Evolutionary conservation across 2,113 vertebrate genomes (phyloP).

Genomic region (Garra rufa): DNA sequence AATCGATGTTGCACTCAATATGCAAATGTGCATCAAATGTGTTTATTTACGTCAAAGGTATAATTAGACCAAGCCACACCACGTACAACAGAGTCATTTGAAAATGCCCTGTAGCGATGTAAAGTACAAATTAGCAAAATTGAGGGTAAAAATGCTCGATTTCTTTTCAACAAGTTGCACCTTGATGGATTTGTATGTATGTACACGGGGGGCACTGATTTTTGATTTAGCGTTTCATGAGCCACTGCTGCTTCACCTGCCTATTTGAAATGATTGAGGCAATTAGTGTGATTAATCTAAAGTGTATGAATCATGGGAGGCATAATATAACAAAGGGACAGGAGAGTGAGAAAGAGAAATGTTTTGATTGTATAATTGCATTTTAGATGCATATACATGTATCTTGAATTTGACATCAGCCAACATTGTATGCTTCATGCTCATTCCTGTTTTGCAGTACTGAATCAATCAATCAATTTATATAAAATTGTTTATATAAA

Average conservation of each 20-base stretch:
- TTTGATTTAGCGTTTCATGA: not conserved
- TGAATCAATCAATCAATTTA: not conserved
- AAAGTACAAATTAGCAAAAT: not conserved
- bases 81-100: not conserved
- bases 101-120: not conserved
- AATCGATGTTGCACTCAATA: not conserved
- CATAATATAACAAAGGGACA: not conserved
- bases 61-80: not conserved
- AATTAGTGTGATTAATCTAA: constrained; percentile 13
- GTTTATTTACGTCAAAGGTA: not conserved
- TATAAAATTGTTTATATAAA: not conserved
- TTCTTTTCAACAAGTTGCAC: not conserved
- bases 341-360: not conserved
- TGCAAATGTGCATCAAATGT: constrained; percentile 7
- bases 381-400: not conserved
- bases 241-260: not conserved
- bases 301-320: not conserved
- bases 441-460: not conserved
- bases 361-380: not conserved
- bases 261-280: constrained; percentile 7
- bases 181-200: not conserved
- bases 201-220: not conserved
- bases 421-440: not conserved
- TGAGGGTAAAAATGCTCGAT: not conserved
- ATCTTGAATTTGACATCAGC: not conserved